A percentile compares a stretch with the other conserved stretches of the same genome.
Conservation (phyloP, 2,113 vertebrate species). For the Bostrychus sinensis region DNA sequence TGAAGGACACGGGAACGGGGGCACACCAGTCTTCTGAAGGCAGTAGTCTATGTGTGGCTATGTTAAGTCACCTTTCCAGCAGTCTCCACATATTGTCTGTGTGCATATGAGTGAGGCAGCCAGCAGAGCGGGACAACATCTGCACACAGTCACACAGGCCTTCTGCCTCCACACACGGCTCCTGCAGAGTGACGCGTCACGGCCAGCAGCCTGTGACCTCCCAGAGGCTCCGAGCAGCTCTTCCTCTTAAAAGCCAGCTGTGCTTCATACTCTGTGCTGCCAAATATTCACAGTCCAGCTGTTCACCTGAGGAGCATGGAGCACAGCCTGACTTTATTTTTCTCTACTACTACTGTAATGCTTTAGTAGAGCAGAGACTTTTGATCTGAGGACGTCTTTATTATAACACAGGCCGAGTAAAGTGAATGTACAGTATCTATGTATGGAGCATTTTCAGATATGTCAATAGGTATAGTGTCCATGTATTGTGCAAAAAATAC, state of each 20-base stretch:
- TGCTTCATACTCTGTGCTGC: conserved; percentile 73
- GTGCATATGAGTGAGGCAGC: conserved; percentile 49
- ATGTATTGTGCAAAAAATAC: too few species aligned
- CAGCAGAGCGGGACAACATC: conserved; percentile 75
- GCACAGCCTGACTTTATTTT: conserved; percentile 53
- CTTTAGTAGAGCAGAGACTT: conserved; percentile 49
- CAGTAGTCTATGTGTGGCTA: conserved; percentile 38
- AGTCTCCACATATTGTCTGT: conserved; percentile 42
- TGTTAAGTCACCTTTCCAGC: conserved; percentile 56
- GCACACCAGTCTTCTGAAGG: conserved; percentile 17
- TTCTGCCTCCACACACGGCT: conserved; percentile 76
- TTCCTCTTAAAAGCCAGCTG: conserved; percentile 84
- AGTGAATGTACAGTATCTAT: too few species aligned
- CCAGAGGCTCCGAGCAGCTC: conserved; percentile 74
- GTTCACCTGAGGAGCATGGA: conserved; percentile 78
- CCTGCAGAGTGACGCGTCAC: conserved; percentile 72
- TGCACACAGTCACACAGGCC: conserved; percentile 76
- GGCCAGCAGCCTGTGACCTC: conserved; percentile 82
- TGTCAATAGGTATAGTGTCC: too few species aligned
- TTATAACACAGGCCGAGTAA: neutral
- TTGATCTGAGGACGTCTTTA: conserved; percentile 49
- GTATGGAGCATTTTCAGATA: too few species aligned
- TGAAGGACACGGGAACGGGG: conserved; percentile 54
- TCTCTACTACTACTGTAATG: conserved; percentile 55
- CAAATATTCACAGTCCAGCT: conserved; percentile 82